These are phyloP conservation scores for Amphipyra berbera DNA, from an alignment of 2,888 invertebrate genomes.

Conservation along the genomic window DNA sequence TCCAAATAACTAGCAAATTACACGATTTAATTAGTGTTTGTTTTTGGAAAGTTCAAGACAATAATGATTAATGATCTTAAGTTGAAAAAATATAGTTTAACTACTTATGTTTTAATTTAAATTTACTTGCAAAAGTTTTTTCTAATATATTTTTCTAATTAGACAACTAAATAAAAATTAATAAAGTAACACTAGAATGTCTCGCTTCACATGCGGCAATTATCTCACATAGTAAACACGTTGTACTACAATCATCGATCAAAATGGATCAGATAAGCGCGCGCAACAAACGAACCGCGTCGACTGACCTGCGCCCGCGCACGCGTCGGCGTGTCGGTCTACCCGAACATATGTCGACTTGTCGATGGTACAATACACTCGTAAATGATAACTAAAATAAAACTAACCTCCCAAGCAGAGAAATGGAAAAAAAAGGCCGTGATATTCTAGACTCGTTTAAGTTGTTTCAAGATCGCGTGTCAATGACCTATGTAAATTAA, in stretches of 20 bases:
- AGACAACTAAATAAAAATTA: background rate
- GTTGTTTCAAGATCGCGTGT: constrained; percentile 62
- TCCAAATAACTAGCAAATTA: constrained; percentile 79
- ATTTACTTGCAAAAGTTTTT: background rate
- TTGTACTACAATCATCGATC: constrained; percentile 44
- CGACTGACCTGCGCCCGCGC: constrained; percentile 80
- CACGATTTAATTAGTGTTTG: constrained; percentile 69
- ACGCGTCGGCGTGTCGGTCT: constrained; percentile 69
- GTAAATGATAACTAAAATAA: constrained; percentile 86
- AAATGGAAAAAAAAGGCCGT: constrained; percentile 66
- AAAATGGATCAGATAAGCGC: constrained; percentile 73
- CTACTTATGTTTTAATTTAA: background rate
- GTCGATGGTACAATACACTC: constrained; percentile 74
- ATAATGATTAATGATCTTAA: constrained; percentile 24
- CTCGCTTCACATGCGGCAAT: constrained; percentile 33
- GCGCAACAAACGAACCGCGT: constrained; percentile 76
- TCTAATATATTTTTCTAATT: background rate
- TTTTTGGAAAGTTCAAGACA: constrained; percentile 61
- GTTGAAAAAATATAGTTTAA: constrained; percentile 10
- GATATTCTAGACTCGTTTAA: constrained; percentile 52
- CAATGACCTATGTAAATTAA: constrained; percentile 58
- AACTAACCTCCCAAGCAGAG: constrained; percentile 79
- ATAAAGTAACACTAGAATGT: constrained; percentile 23
- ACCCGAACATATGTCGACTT: constrained; percentile 72
- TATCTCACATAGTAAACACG: constrained; percentile 45